Conservation (phyloP, 2,888 invertebrate species). For the Myathropa florea region DNA sequence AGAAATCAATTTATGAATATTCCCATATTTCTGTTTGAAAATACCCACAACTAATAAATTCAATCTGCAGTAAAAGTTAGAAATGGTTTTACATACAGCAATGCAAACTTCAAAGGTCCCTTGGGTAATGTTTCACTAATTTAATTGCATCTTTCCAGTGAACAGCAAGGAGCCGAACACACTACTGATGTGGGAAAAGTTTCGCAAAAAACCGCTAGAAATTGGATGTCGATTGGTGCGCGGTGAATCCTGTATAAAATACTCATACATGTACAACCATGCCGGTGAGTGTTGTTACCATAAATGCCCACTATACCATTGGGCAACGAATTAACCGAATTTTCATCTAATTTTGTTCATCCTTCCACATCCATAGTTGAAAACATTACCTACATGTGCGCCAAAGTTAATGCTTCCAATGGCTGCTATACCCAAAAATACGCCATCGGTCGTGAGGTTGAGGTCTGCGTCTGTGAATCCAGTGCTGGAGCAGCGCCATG, state of each 20-base stretch:
- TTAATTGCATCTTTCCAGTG: conserved; percentile 78
- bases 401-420: conserved; percentile 83
- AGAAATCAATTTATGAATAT: background rate
- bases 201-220: conserved; percentile 77
- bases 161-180: conserved; percentile 85
- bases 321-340: conserved; percentile 3
- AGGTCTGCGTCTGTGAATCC: conserved; percentile 82
- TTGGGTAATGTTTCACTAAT: background rate
- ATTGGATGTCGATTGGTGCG: conserved; percentile 83
- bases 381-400: conserved; percentile 87
- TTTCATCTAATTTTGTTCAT: conserved; percentile 3
- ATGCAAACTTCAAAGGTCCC: background rate
- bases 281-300: conserved; percentile 81
- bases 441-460: conserved; percentile 80
- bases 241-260: conserved; percentile 85
- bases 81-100: background rate
- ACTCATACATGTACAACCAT: conserved; percentile 84
- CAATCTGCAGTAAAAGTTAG: background rate
- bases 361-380: conserved; percentile 82
- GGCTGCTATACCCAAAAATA: conserved; percentile 84
- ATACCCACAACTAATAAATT: background rate
- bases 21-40: background rate
- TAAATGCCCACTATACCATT: background rate
- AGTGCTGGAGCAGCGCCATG: conserved; percentile 80
- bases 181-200: conserved; percentile 83